A percentile compares a stretch with the other conserved stretches of the same genome.
Conservation (phyloP, 2,797 vertebrate species). For the Micromesistius poutassou region DNA sequence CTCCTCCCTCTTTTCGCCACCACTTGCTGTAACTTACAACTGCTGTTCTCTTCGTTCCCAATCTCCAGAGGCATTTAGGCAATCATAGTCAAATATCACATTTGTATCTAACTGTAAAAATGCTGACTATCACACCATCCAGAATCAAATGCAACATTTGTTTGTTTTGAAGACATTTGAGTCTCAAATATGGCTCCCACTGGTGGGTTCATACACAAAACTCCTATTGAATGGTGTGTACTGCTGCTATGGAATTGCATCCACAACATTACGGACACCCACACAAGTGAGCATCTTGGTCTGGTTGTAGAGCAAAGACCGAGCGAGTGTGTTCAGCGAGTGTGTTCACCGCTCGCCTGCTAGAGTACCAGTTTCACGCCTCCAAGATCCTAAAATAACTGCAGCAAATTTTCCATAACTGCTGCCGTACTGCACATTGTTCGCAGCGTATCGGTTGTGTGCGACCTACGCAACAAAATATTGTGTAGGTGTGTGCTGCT, state of each 20-base stretch:
- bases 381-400: neutral
- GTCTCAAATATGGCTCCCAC: neutral
- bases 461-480: neutral
- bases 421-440: neutral
- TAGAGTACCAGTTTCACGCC: neutral
- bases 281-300: constrained; percentile 2
- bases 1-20: neutral
- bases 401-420: neutral
- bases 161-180: neutral
- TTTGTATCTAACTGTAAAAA: neutral
- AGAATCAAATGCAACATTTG: neutral
- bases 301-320: neutral
- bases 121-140: neutral
- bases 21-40: neutral
- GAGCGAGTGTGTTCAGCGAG: neutral
- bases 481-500: neutral
- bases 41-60: neutral
- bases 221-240: neutral
- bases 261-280: neutral
- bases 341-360: neutral
- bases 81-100: neutral
- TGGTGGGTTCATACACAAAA: neutral
- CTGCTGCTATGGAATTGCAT: neutral
- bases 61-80: neutral
- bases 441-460: neutral